Evolutionary conservation across 2,888 invertebrate genomes (phyloP).

Genomic region (Matsumyia berberina): DNA sequence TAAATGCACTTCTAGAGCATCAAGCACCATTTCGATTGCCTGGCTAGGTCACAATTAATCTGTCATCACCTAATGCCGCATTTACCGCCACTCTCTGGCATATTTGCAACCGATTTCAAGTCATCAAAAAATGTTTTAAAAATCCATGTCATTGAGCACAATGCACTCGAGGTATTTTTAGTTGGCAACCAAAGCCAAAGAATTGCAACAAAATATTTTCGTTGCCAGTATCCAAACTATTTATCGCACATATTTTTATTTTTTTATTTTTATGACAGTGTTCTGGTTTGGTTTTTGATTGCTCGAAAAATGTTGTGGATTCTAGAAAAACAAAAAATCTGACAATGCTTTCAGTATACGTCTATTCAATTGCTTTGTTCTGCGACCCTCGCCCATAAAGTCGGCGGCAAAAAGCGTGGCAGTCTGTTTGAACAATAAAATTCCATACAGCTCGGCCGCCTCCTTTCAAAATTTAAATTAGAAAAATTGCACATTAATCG

Average conservation of each 20-base stretch:
- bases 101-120: neutral
- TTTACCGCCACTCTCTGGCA: neutral
- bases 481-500: conserved; percentile 24
- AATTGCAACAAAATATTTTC: conserved; percentile 3
- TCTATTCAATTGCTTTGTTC: neutral
- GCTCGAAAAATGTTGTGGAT: conserved; percentile 1
- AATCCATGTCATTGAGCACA: conserved; percentile 2
- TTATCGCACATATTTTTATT: neutral
- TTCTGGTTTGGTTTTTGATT: conserved; percentile 26
- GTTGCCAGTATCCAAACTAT: neutral
- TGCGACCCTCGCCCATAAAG: conserved; percentile 6
- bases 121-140: neutral
- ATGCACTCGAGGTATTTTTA: conserved; percentile 13
- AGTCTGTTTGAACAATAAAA: conserved; percentile 28
- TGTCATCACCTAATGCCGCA: too few relatives aligned
- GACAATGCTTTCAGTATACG: neutral
- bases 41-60: too few relatives aligned
- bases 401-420: conserved; percentile 15
- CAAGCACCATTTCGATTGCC: too few relatives aligned
- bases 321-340: neutral
- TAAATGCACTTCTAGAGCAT: too few relatives aligned
- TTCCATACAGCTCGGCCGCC: conserved; percentile 3
- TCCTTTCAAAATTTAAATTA: conserved; percentile 22
- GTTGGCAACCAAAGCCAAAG: conserved; percentile 10
- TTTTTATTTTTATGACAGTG: conserved; percentile 24